Evolutionary conservation across 2,888 invertebrate genomes (phyloP).

Genomic region (Lutraria lutraria): DNA sequence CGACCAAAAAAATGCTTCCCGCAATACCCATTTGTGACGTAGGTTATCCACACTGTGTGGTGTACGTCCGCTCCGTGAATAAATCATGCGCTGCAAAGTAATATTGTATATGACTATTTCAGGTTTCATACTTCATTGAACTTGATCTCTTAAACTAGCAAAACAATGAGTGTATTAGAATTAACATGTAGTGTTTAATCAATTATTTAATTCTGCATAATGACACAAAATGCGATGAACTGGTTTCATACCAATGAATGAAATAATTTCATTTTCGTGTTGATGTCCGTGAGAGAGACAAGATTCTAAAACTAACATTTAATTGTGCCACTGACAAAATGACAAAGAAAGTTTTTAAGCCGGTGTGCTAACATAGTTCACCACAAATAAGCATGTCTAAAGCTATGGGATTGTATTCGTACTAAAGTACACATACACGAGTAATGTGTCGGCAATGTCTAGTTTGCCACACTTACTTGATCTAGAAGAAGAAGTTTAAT

Average conservation of each 20-base stretch:
- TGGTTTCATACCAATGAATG: too few relatives aligned
- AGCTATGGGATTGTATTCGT: neutral
- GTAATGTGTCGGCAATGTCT: neutral
- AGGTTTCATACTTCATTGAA: neutral
- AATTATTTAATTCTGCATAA: too few relatives aligned
- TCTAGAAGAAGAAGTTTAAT: slow-evolving; percentile 13
- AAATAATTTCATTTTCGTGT: too few relatives aligned
- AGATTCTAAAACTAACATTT: too few relatives aligned
- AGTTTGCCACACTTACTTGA: slow-evolving; percentile 16
- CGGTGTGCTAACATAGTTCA: neutral
- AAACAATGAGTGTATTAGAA: neutral
- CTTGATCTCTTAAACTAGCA: neutral
- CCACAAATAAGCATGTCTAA: slow-evolving; percentile 2
- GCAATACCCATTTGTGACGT: too few relatives aligned
- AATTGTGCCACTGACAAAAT: neutral
- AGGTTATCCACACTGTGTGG: too few relatives aligned
- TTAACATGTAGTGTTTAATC: too few relatives aligned
- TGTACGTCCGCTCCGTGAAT: neutral
- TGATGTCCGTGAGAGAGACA: too few relatives aligned
- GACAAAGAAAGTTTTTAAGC: neutral
- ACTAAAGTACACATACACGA: neutral
- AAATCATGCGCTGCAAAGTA: neutral
- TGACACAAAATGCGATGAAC: too few relatives aligned
- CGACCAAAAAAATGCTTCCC: too few relatives aligned
- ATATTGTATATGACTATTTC: neutral